phyloP scores from a whole-genome alignment of 1,140 invertebrate species.

The Aphidius ervi region DNA sequence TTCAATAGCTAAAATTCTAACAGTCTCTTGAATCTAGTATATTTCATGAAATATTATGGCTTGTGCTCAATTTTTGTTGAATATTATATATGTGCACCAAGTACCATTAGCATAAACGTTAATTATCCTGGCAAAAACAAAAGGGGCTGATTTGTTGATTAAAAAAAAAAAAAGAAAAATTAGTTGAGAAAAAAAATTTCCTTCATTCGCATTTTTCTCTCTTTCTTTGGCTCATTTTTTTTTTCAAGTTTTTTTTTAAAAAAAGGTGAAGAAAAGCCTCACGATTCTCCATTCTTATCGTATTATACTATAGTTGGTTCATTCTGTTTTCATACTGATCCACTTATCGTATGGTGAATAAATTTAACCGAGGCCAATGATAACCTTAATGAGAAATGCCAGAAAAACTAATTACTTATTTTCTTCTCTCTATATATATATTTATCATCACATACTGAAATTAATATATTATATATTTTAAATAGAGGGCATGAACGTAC shows the following conservation, averaged over 20 bases:
- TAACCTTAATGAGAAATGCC: slow-evolving; percentile 18
- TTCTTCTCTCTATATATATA: not conserved
- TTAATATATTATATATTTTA: too few species aligned
- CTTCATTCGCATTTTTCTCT: not conserved
- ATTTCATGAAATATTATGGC: too few species aligned
- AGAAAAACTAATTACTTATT: slow-evolving; percentile 24
- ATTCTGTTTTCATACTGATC: not conserved
- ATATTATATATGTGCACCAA: slow-evolving; percentile 22
- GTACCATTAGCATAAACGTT: slow-evolving; percentile 29
- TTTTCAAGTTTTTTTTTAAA: too few species aligned
- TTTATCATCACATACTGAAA: too few species aligned
- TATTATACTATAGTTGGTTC: too few species aligned
- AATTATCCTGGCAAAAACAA: slow-evolving; percentile 32
- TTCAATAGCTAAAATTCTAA: too few species aligned
- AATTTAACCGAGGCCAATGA: slow-evolving; percentile 20
- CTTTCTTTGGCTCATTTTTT: too few species aligned
- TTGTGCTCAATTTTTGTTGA: not conserved
- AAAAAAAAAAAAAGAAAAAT: slow-evolving; percentile 21
- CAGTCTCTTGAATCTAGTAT: too few species aligned
- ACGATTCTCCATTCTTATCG: not conserved
- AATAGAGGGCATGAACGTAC: too few species aligned
- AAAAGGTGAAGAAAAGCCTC: not conserved
- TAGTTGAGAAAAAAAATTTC: slow-evolving; percentile 11
- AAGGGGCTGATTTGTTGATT: not conserved
- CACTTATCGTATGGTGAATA: slow-evolving; percentile 30